Conservation (phyloP, 1,140 invertebrate genomes). For the Megalonaias nervosa region DNA sequence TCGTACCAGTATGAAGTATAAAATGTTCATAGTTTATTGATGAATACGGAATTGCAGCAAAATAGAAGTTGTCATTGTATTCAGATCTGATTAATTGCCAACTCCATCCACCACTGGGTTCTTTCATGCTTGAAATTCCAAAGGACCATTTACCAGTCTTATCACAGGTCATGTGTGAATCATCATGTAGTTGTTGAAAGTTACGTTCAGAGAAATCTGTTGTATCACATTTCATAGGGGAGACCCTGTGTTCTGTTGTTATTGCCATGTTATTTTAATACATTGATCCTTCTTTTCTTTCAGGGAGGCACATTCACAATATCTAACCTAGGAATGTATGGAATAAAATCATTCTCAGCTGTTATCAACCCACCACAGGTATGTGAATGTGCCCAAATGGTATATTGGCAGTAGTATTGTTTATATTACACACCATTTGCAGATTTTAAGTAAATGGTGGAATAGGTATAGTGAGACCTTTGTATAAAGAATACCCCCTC, state of each 20-base stretch:
- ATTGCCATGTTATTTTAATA: background rate
- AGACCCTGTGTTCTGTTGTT: background rate
- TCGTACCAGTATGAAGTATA: too few relatives aligned
- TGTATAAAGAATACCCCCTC: too few relatives aligned
- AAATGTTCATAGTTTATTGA: background rate
- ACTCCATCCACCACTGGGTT: background rate
- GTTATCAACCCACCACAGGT: slow-evolving; percentile 82
- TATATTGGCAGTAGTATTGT: too few relatives aligned
- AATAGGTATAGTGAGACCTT: too few relatives aligned
- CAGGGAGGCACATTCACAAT: slow-evolving; percentile 85
- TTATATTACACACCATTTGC: too few relatives aligned
- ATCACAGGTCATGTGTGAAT: background rate
- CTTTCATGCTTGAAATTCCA: background rate
- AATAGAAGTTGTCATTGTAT: background rate
- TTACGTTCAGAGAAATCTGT: background rate
- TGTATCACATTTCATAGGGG: background rate
- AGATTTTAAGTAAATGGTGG: too few relatives aligned
- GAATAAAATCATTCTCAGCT: slow-evolving; percentile 80
- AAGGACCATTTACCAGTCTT: background rate
- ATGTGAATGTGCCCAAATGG: slow-evolving; percentile 19
- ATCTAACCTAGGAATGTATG: slow-evolving; percentile 99
- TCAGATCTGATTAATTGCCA: background rate
- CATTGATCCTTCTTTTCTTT: slow-evolving; percentile 33
- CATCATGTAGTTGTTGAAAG: background rate
- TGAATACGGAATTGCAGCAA: background rate